A percentile compares a stretch with the other conserved stretches of the same genome.
Evolutionary conservation across 2,113 vertebrate genomes (phyloP).

Genomic region (Marcusenius ussheri): DNA sequence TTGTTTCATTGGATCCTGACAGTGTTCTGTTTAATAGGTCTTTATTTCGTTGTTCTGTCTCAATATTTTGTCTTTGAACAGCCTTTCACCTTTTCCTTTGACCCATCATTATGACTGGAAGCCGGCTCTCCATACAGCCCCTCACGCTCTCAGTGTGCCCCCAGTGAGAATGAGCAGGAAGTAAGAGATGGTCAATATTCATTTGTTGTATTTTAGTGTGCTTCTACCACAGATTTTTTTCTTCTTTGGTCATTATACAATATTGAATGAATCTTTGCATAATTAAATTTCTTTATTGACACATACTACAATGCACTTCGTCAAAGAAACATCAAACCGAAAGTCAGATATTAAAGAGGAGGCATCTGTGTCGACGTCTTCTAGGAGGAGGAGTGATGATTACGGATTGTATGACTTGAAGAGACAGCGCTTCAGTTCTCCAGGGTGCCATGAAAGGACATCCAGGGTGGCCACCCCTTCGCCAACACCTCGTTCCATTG

Average conservation of each 20-base stretch:
- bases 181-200: conserved; percentile 50
- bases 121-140: conserved; percentile 39
- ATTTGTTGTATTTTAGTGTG: not conserved
- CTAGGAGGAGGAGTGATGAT: conserved; percentile 68
- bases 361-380: conserved; percentile 28
- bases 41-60: conserved; percentile 37
- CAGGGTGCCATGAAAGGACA: conserved; percentile 31
- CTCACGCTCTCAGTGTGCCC: conserved; percentile 26
- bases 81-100: conserved; percentile 25
- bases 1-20: not conserved
- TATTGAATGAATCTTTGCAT: not conserved
- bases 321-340: not conserved
- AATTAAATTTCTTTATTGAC: not conserved
- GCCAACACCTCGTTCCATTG: conserved; percentile 32
- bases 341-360: not conserved
- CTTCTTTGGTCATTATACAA: not conserved
- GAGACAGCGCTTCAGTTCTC: conserved; percentile 65
- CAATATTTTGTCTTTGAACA: conserved; percentile 45
- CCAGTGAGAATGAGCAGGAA: conserved; percentile 54
- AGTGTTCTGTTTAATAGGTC: not conserved
- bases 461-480: not conserved
- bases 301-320: not conserved
- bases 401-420: conserved; percentile 56
- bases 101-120: conserved; percentile 34
- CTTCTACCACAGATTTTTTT: not conserved